A percentile compares a stretch with the other conserved stretches of the same genome.
phyloP scores from a whole-genome alignment of 2,888 invertebrate species.

The Tenthredo notha region DNA sequence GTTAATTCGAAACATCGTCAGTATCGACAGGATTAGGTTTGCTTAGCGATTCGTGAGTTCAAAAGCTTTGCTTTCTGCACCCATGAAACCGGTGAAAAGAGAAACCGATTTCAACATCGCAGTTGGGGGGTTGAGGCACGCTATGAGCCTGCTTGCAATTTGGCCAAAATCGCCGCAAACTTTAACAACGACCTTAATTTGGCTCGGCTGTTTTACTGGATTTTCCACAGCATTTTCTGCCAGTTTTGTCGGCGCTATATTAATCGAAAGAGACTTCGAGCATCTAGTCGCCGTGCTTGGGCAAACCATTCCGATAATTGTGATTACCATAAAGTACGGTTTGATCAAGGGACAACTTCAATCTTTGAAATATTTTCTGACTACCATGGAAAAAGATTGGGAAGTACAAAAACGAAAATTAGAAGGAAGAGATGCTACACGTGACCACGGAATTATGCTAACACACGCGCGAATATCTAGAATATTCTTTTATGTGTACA shows the following conservation, averaged over 20 bases:
- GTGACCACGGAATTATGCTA: background rate
- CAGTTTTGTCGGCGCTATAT: background rate
- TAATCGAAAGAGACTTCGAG: background rate
- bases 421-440: background rate
- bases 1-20: background rate
- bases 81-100: background rate
- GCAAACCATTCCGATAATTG: slow-evolving; percentile 25
- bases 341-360: slow-evolving; percentile 21
- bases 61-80: background rate
- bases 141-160: slow-evolving; percentile 16
- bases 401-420: background rate
- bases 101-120: slow-evolving; percentile 24
- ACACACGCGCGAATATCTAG: slow-evolving; percentile 33
- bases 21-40: background rate
- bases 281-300: slow-evolving; percentile 14
- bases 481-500: slow-evolving; percentile 37
- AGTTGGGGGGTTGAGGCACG: slow-evolving; percentile 28
- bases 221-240: background rate
- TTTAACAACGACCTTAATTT: slow-evolving; percentile 6
- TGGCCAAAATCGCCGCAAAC: slow-evolving; percentile 23
- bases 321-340: slow-evolving; percentile 36
- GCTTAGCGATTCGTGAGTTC: background rate
- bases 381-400: slow-evolving; percentile 41
- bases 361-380: slow-evolving; percentile 25
- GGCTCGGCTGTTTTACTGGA: background rate